Evolutionary conservation across 2,113 vertebrate species (phyloP), one percentile per base, ranked within the genome.

Genomic region (Nycticorax nycticorax): DNA sequence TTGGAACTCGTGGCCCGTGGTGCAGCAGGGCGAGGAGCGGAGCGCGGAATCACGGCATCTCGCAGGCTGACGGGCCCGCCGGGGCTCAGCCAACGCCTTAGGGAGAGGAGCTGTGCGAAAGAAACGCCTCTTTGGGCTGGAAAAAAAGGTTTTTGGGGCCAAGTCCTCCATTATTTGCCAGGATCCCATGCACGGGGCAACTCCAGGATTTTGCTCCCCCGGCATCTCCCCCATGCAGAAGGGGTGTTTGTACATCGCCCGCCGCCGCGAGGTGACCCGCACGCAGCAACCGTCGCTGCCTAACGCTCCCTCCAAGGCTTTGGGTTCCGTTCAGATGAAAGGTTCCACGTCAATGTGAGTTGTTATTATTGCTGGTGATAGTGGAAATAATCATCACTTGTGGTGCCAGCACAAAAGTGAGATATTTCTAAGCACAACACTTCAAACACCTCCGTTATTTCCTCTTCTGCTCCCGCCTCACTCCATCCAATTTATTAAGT

Each of bases 401-500:
- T 39, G 76, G 57, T 87, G 60, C 22, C 12, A 1, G 67, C 16
- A 63, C 74, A n/a, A 23, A 89, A 86, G 79, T n/a, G 79, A 94
- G 84, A 27, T 64, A 71, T 94, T 81, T 55, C 86, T 75, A 86
- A 68, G 86, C 64, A 88, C 73, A 95, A 75, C 93, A 55, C 77
- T 83, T 88, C 68, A 18, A 91, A 67, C 89, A 64, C 81, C 78
- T 88, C 88, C 33, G 39, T 85, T 72, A 77, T 92, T 96, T 91
- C 64, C 80, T 72, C 39, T 32, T n/a, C 80, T 90, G 85, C 80
- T 85, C 93, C 80, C 57, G 85, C 92, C 76, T 95, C 77, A 24
- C 87, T 93, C 90, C 92, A 96, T 45, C 50, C 87, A n/a, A 79
- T 84, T 94, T 81, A 72, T 93, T 68, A 86, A 96, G 80, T 16